Evolutionary conservation across 2,797 vertebrate genomes (phyloP).

Genomic region (Helostoma temminkii): DNA sequence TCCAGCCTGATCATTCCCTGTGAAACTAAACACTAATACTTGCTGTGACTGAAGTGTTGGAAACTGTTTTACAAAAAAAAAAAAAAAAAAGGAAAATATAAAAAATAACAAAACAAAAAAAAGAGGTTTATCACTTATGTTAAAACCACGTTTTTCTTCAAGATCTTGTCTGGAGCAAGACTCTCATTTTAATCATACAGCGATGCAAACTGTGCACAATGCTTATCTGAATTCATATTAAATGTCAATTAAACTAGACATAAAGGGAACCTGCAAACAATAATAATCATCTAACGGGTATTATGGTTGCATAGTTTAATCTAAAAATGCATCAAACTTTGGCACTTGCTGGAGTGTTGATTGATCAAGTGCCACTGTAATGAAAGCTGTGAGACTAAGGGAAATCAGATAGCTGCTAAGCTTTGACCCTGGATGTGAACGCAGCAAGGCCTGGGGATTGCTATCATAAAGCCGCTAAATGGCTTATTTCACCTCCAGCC

Average conservation of each 20-base stretch:
- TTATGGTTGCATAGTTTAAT: conserved; percentile 52
- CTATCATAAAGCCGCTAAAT: conserved; percentile 87
- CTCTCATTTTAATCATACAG: conserved; percentile 15
- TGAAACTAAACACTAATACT: conserved; percentile 13
- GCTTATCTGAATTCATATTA: conserved; percentile 30
- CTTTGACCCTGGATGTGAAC: conserved; percentile 79
- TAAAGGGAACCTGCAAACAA: conserved; percentile 38
- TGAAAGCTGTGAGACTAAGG: conserved; percentile 74
- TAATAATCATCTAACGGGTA: conserved; percentile 40
- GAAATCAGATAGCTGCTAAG: conserved; percentile 77
- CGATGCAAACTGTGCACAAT: conserved; percentile 11
- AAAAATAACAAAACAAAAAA: not conserved
- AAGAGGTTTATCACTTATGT: not conserved
- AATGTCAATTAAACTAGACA: conserved; percentile 54
- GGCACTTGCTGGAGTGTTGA: conserved; percentile 52
- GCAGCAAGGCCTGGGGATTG: conserved; percentile 74
- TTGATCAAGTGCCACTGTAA: conserved; percentile 76
- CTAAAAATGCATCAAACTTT: conserved; percentile 59
- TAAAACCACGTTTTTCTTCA: conserved; percentile 2
- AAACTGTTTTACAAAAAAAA: conserved; percentile 8
- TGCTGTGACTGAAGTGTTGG: conserved; percentile 22
- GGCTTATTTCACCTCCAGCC: conserved; percentile 88
- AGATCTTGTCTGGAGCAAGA: conserved; percentile 25
- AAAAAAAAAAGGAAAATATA: not conserved
- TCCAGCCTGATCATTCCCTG: conserved; percentile 8